Conservation (phyloP, 2,888 invertebrate genomes). For the Pristionchus fissidentatus region DNA sequence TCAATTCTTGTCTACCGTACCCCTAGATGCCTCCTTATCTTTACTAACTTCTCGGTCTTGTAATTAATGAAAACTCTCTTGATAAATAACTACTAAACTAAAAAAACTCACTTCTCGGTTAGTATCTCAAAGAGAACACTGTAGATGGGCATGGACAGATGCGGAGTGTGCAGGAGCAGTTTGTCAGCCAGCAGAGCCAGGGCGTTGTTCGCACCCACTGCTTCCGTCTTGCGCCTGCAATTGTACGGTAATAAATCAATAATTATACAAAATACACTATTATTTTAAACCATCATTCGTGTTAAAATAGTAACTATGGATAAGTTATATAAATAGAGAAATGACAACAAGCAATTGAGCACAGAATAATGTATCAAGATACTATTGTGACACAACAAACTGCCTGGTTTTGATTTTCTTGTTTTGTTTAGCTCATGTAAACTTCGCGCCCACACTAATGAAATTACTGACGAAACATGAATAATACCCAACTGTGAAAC, state of each 20-base stretch:
- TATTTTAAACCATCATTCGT: neutral
- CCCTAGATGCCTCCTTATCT: too few relatives aligned
- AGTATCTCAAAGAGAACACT: slow-evolving; percentile 93
- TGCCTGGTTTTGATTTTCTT: too few relatives aligned
- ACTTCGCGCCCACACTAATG: neutral
- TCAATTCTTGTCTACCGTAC: slow-evolving; percentile 3
- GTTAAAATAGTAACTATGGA: too few relatives aligned
- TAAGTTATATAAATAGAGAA: too few relatives aligned
- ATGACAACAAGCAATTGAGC: too few relatives aligned
- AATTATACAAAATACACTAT: neutral
- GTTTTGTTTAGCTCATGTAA: too few relatives aligned
- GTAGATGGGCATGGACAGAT: slow-evolving; percentile 93
- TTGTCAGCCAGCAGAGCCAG: slow-evolving; percentile 88
- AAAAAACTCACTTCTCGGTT: slow-evolving; percentile 39
- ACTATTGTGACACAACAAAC: neutral
- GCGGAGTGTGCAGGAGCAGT: slow-evolving; percentile 89
- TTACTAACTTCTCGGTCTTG: neutral
- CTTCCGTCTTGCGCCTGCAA: slow-evolving; percentile 94
- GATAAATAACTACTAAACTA: neutral
- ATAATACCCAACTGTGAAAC: neutral
- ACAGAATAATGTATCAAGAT: neutral
- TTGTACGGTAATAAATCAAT: neutral
- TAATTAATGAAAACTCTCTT: too few relatives aligned
- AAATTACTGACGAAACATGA: neutral
- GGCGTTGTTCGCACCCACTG: slow-evolving; percentile 95